Percentiles rank a stretch among this genome's conserved stretches.
phyloP scores from a whole-genome alignment of 2,888 invertebrate species.

The Rhimphoctona megacephalus region DNA sequence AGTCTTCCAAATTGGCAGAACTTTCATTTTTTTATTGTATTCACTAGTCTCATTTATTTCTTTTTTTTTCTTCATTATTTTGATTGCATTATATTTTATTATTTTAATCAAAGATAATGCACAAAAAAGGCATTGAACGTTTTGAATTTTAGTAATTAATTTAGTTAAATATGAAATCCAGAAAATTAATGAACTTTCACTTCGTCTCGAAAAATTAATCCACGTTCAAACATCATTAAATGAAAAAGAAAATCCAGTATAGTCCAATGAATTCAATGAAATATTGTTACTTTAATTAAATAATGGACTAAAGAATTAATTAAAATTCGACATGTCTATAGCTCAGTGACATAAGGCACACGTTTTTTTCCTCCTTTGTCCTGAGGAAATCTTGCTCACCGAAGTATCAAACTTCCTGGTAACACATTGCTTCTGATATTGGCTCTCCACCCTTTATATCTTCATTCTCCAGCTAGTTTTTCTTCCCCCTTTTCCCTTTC shows the following conservation, averaged over 20 bases:
- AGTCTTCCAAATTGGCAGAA: neutral
- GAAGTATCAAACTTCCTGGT: slow-evolving; percentile 53
- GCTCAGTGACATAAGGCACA: slow-evolving; percentile 3
- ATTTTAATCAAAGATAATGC: no score
- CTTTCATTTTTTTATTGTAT: neutral
- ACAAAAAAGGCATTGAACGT: neutral
- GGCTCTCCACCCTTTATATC: slow-evolving; percentile 56
- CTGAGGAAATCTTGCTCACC: slow-evolving; percentile 11
- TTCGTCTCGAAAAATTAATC: neutral
- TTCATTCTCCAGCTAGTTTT: slow-evolving; percentile 42
- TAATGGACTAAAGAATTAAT: slow-evolving; percentile 16
- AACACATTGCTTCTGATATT: slow-evolving; percentile 66
- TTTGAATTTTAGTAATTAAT: neutral
- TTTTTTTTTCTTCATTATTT: neutral
- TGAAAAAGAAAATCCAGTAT: no score
- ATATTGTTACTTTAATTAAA: slow-evolving; percentile 10
- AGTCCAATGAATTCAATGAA: neutral
- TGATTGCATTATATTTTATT: neutral
- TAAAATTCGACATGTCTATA: slow-evolving; percentile 16
- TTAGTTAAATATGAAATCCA: neutral
- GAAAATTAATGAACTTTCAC: neutral
- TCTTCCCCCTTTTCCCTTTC: slow-evolving; percentile 4
- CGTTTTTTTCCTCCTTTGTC: slow-evolving; percentile 11
- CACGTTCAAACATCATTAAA: neutral
- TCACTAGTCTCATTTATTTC: neutral